phyloP scores from a whole-genome alignment of 2,888 invertebrate genomes.

The Galerucella calmariensis region DNA sequence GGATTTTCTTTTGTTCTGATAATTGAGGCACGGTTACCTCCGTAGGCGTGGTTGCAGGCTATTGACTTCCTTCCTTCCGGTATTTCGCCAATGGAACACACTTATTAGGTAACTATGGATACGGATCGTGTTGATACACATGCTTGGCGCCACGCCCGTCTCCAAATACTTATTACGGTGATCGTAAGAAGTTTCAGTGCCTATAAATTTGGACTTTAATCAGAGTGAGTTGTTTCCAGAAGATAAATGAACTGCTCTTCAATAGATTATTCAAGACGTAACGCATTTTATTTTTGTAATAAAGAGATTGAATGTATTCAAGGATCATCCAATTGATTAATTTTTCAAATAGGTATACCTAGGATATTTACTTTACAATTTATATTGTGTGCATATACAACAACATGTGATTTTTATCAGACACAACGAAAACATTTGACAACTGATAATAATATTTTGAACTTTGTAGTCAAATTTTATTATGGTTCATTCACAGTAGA shows the following conservation, averaged over 20 bases:
- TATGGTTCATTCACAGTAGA: too few relatives aligned
- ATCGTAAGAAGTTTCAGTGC: constrained; percentile 48
- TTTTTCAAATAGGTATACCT: not conserved
- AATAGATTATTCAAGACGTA: constrained; percentile 18
- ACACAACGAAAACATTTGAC: too few relatives aligned
- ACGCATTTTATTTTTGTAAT: constrained; percentile 5
- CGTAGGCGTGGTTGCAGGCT: constrained; percentile 52
- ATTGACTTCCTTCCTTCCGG: constrained; percentile 61
- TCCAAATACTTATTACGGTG: constrained; percentile 46
- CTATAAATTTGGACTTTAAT: constrained; percentile 46
- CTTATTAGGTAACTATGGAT: constrained; percentile 58
- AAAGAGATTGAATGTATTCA: constrained; percentile 2
- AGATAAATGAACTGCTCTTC: constrained; percentile 22
- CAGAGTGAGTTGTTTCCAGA: constrained; percentile 32
- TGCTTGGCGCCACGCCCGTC: constrained; percentile 27
- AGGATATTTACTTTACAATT: not conserved
- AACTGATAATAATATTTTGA: too few relatives aligned
- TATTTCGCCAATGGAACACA: constrained; percentile 56
- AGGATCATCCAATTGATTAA: not conserved
- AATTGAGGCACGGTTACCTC: constrained; percentile 42
- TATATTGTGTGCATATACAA: not conserved
- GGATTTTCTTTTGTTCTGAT: constrained; percentile 36
- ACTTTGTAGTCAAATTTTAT: too few relatives aligned
- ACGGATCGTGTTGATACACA: constrained; percentile 54
- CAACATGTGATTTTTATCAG: too few relatives aligned